Percentiles rank a stretch among this genome's conserved stretches.
Evolutionary conservation across 2,113 vertebrate species (phyloP).

Genomic region (Dissostichus mawsoni): DNA sequence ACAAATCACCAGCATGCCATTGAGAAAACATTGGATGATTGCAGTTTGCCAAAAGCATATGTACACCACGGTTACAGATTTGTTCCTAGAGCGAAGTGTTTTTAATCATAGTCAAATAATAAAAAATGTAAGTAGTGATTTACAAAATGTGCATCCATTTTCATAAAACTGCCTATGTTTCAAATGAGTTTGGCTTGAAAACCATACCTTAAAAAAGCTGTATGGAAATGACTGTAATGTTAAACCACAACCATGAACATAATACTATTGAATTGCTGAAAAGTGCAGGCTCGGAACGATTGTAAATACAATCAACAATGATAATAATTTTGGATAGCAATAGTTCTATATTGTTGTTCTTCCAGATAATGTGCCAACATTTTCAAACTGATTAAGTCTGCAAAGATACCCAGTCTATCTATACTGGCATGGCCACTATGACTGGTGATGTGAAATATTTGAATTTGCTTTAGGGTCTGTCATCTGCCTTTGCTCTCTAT

Average conservation of each 20-base stretch:
- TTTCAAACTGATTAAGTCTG: conserved; percentile 13
- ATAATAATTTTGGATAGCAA: conserved; percentile 5
- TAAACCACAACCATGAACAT: not conserved
- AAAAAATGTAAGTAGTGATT: not conserved
- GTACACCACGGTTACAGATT: not conserved
- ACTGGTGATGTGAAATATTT: conserved; percentile 51
- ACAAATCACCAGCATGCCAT: conserved; percentile 37
- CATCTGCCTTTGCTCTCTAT: conserved; percentile 62
- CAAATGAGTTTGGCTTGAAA: not conserved
- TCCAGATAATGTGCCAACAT: not conserved
- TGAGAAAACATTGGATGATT: conserved; percentile 45
- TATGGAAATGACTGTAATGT: not conserved
- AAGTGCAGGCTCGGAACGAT: not conserved
- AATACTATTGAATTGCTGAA: not conserved
- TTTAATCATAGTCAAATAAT: conserved; percentile 5
- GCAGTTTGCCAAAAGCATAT: conserved; percentile 31
- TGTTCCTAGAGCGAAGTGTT: not conserved
- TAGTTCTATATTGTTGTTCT: not conserved
- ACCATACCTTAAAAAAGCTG: not conserved
- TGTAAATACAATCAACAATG: not conserved
- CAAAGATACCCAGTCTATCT: not conserved
- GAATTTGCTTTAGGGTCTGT: conserved; percentile 58
- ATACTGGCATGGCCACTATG: conserved; percentile 18
- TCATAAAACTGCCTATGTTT: not conserved
- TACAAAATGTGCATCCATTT: not conserved